Base-by-base conservation (phyloP, 1,140 invertebrate species). In the Rhagoletis pomonella region DNA sequence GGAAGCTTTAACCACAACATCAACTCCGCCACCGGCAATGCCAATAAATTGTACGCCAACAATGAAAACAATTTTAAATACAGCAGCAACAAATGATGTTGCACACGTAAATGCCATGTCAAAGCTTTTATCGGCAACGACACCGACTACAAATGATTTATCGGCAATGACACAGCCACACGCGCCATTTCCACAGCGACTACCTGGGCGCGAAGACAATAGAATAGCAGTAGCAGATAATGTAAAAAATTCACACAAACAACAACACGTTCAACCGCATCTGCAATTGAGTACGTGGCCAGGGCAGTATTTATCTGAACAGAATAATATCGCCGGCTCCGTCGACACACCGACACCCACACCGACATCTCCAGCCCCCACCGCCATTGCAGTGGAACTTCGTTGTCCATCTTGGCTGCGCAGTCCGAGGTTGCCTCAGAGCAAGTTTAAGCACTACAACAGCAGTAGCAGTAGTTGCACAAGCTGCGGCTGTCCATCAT, bases 61-160 rank as follows among this genome's bases (percentile, higher is more conserved):
- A 88, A 81, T n/a, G 29, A 81, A 88, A 77, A 81, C 67, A 86
- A 64, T 47, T 62, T 29, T 62, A 86, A 86, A 85, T 62, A 55
- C 64, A 29, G 60, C 67, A 60, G n/a, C 65, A 81, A 85, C 81
- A 65, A 85, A 17, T 55, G 42, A 50, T 58, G 7, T 42, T 10
- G 19, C 39, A n/a, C 86, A 69, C 39, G 39, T 50, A 87, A 87
- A 85, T 86, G 87, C 14, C 69, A 88, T 59, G 67, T 87, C 87
- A 60, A 86, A 87, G 88, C 87, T 88, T 89, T 88, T 88, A 81
- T 89, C 90, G 17, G 17, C 73, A 50, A n/a, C 69, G 6, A 14
- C 73, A 88, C 65, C 88, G 88, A 88, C 87, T 77, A 47, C 88
- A 86, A 90, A 88, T 88, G 90, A 90, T 90, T 88, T 90, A 89